A percentile compares a stretch with the other conserved stretches of the same genome.
Conservation (phyloP, 2,797 vertebrate genomes). For the Chromobotia macracanthus region DNA sequence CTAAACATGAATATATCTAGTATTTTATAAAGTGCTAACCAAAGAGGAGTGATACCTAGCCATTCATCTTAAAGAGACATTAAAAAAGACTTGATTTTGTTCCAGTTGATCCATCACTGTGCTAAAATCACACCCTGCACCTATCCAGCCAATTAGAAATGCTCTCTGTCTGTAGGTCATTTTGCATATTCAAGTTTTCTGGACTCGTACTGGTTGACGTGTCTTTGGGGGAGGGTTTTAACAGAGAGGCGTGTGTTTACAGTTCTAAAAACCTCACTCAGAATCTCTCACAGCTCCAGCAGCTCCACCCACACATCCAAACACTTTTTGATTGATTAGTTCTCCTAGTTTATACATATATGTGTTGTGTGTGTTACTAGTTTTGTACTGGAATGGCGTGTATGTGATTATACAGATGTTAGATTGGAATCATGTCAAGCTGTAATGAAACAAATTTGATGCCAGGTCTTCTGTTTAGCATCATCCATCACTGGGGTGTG, state of each 20-base stretch:
- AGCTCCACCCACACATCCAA: not conserved
- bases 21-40: not conserved
- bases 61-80: no score
- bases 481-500: conserved; percentile 26
- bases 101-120: no score
- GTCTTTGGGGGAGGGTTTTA: not conserved
- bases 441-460: conserved; percentile 6
- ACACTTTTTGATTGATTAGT: not conserved
- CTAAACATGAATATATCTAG: not conserved
- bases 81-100: no score
- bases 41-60: no score
- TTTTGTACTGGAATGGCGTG: not conserved
- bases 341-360: not conserved
- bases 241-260: not conserved
- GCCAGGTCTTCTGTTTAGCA: conserved; percentile 1
- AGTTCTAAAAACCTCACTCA: no score
- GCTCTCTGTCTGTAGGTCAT: not conserved
- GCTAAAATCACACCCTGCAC: no score
- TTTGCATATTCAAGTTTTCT: not conserved
- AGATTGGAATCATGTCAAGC: conserved; percentile 1
- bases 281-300: not conserved
- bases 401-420: conserved; percentile 21
- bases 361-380: not conserved
- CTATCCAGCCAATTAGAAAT: not conserved
- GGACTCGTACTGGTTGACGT: not conserved